These are phyloP conservation scores for Syngnathus acus DNA, from an alignment of 2,797 vertebrate genomes.

Conservation along the genomic window DNA sequence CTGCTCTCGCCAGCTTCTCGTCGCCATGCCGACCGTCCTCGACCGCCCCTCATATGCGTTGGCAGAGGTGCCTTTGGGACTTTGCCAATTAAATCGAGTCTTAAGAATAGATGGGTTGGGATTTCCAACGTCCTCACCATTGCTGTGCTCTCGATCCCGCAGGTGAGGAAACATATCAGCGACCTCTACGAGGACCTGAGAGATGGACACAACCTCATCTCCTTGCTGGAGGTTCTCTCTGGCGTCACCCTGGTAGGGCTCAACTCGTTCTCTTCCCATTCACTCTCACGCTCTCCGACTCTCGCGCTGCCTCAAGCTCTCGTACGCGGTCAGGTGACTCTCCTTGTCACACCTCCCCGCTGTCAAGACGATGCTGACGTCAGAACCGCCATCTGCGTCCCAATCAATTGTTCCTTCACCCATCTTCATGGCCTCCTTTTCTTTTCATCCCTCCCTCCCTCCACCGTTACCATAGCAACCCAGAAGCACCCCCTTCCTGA, in stretches of 20 bases:
- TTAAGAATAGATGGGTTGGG: background rate
- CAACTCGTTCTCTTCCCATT: background rate
- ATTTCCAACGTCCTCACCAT: too few relatives aligned
- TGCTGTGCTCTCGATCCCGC: slow-evolving; percentile 8
- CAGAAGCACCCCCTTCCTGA: slow-evolving; percentile 58
- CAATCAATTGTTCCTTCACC: background rate
- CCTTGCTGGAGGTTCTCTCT: slow-evolving; percentile 89
- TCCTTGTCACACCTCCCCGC: background rate
- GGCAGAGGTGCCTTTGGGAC: background rate
- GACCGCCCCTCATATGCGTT: background rate
- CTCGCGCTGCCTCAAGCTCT: too few relatives aligned
- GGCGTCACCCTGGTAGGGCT: slow-evolving; percentile 87
- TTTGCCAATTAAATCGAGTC: background rate
- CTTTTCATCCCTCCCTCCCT: slow-evolving; percentile 8
- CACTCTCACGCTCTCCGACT: background rate
- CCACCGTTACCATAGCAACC: slow-evolving; percentile 60
- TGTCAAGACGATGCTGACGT: background rate
- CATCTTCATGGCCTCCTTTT: slow-evolving; percentile 14
- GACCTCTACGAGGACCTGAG: slow-evolving; percentile 92
- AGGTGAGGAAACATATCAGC: slow-evolving; percentile 93
- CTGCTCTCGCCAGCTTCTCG: slow-evolving; percentile 31
- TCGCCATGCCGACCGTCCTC: slow-evolving; percentile 30
- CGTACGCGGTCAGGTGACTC: background rate
- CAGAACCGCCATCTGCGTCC: background rate
- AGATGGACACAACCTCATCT: slow-evolving; percentile 94